Conservation (phyloP, 2,113 vertebrate genomes). For the Dicaeum eximium region DNA sequence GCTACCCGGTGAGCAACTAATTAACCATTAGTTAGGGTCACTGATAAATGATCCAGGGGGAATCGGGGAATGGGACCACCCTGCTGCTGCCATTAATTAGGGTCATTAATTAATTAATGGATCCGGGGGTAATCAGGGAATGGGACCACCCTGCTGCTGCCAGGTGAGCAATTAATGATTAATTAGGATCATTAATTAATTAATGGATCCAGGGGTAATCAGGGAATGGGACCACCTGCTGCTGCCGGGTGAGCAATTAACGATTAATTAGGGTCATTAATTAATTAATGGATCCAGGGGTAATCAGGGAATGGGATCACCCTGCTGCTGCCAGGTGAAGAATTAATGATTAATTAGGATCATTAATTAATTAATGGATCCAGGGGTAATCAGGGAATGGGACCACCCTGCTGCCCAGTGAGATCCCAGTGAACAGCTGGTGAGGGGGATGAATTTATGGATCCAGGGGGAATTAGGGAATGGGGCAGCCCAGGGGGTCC, state of each 20-base stretch:
- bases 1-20: no score
- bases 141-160: background rate
- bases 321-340: no score
- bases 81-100: conserved; percentile 71
- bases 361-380: background rate
- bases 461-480: no score
- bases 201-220: background rate
- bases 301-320: background rate
- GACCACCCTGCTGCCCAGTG: background rate
- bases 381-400: background rate
- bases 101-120: background rate
- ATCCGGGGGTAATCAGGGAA: background rate
- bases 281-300: background rate
- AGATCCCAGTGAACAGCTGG: background rate
- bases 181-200: no score
- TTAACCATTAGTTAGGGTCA: no score
- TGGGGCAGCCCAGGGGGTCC: background rate
- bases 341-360: no score
- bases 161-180: no score
- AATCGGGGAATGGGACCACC: conserved; percentile 53
- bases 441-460: background rate
- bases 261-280: accelerated
- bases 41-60: background rate
- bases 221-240: conserved; percentile 66
- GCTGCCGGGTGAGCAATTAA: conserved; percentile 68